Evolutionary conservation across 2,797 vertebrate genomes (phyloP).

Genomic region (Pseudochirops cupreus): DNA sequence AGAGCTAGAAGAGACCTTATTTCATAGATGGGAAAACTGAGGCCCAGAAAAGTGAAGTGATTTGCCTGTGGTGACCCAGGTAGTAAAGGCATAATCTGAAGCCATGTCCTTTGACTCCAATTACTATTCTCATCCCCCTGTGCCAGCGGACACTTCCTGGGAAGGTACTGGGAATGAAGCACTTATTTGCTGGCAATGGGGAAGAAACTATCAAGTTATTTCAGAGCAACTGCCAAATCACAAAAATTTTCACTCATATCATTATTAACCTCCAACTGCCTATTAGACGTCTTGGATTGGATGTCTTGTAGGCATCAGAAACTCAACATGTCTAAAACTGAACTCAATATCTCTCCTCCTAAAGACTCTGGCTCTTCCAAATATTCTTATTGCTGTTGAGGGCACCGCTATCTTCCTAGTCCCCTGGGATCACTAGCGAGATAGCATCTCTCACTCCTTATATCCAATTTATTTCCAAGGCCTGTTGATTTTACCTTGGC

Average conservation of each 20-base stretch:
- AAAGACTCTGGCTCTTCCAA: not conserved
- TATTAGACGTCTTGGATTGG: slow-evolving; percentile 47
- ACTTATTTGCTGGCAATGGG: slow-evolving; percentile 30
- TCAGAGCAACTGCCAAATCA: slow-evolving; percentile 33
- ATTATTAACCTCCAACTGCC: slow-evolving; percentile 53
- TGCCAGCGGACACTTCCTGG: not conserved
- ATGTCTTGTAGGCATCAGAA: not conserved
- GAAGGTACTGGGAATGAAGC: slow-evolving; percentile 6
- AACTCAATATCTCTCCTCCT: not conserved
- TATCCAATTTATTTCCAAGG: not conserved
- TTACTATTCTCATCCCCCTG: not conserved
- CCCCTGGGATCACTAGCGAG: not conserved
- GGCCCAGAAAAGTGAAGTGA: not conserved
- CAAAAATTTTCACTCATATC: slow-evolving; percentile 12
- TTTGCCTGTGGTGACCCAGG: not conserved
- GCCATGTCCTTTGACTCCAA: not conserved
- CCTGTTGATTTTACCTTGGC: not conserved
- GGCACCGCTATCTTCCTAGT: not conserved
- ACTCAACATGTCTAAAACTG: not conserved
- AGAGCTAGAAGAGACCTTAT: not conserved
- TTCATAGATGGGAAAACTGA: not conserved
- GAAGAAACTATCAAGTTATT: not conserved
- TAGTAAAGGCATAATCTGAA: not conserved
- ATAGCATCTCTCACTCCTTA: not conserved
- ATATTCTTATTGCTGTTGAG: not conserved